Percentiles rank a stretch among this genome's conserved stretches.
These are phyloP conservation scores for Lasioglossum morio DNA, from an alignment of 2,888 invertebrate species.

Conservation along the genomic window DNA sequence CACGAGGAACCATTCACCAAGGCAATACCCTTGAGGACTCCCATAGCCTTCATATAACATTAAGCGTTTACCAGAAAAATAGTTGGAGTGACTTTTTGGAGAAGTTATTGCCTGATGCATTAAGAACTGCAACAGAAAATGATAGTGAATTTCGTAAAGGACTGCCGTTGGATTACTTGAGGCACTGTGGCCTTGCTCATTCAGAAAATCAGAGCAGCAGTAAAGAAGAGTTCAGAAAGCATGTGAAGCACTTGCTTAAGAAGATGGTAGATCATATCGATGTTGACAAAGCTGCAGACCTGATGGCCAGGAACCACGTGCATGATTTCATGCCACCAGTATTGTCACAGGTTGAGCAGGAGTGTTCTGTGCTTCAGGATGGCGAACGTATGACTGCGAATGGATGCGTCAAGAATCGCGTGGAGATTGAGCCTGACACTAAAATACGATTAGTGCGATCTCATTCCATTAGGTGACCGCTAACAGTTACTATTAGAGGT, in stretches of 20 bases:
- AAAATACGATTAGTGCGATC: constrained; percentile 87
- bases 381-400: constrained; percentile 88
- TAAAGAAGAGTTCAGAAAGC: constrained; percentile 86
- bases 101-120: constrained; percentile 90
- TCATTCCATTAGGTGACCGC: constrained; percentile 77
- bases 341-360: constrained; percentile 88
- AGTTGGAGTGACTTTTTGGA: constrained; percentile 96
- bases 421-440: constrained; percentile 89
- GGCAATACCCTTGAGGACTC: constrained; percentile 90
- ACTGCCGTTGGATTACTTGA: constrained; percentile 92
- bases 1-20: constrained; percentile 95
- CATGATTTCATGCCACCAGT: constrained; percentile 95
- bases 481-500: background rate
- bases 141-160: constrained; percentile 91
- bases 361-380: constrained; percentile 90
- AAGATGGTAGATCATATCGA: constrained; percentile 86
- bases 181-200: constrained; percentile 90
- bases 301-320: constrained; percentile 93
- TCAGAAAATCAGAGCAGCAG: constrained; percentile 85
- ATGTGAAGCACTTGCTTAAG: constrained; percentile 81
- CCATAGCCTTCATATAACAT: constrained; percentile 97
- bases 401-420: constrained; percentile 88
- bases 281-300: constrained; percentile 93
- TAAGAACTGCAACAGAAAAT: constrained; percentile 89
- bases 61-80: constrained; percentile 96